These are phyloP conservation scores for Pygoscelis adeliae DNA, from an alignment of 2,113 vertebrate species.

Conservation along the genomic window DNA sequence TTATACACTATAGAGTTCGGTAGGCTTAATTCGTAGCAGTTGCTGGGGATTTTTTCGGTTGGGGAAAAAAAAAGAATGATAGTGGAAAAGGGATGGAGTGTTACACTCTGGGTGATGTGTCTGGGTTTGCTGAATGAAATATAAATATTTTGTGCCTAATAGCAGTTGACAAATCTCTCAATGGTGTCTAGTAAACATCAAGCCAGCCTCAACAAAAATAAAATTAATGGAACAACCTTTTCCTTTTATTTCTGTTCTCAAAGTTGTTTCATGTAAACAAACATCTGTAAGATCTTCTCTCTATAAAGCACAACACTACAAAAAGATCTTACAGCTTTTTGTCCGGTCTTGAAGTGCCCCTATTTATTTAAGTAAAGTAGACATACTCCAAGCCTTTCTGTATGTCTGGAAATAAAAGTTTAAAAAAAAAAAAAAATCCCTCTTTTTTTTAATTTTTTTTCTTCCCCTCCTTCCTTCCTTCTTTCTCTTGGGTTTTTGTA, in stretches of 20 bases:
- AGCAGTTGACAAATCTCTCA: conserved; percentile 70
- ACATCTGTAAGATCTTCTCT: conserved; percentile 72
- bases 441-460: not conserved
- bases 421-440: not conserved
- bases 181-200: conserved; percentile 65
- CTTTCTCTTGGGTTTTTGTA: conserved; percentile 43
- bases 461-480: not conserved
- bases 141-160: conserved; percentile 57
- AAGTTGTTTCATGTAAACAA: conserved; percentile 54
- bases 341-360: conserved; percentile 69
- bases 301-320: conserved; percentile 85
- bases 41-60: conserved; percentile 59
- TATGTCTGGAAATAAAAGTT: conserved; percentile 48
- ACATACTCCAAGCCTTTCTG: conserved; percentile 31
- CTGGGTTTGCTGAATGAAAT: conserved; percentile 29
- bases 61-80: not conserved
- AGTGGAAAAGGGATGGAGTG: conserved; percentile 59
- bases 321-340: conserved; percentile 70
- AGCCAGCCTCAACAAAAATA: conserved; percentile 60
- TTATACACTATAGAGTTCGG: conserved; percentile 50
- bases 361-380: conserved; percentile 78
- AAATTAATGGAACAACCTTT: conserved; percentile 48
- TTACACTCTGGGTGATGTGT: conserved; percentile 31
- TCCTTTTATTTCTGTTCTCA: conserved; percentile 44
- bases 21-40: conserved; percentile 59